Evolutionary conservation across 37 sponge, comb jelly and placozoan species (phyloP).

Genomic region (Tethya wilhelma): DNA sequence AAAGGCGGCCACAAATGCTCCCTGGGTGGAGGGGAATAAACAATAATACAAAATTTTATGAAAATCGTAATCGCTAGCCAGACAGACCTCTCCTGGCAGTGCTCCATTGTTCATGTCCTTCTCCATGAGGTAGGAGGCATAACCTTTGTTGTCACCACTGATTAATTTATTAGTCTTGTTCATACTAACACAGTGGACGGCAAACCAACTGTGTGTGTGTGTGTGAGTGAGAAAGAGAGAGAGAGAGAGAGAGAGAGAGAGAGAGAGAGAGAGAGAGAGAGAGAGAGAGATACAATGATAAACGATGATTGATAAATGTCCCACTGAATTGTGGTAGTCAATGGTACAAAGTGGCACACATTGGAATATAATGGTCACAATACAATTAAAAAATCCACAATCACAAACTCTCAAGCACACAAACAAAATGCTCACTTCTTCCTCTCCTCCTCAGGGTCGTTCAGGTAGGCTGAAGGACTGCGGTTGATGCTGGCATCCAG

Average conservation of each 20-base stretch:
- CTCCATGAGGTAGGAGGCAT: conserved; percentile 86
- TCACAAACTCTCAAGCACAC: too few relatives aligned
- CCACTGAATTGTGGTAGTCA: too few relatives aligned
- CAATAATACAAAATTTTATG: too few relatives aligned
- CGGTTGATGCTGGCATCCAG: conserved; percentile 82
- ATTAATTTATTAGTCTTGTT: conserved; percentile 90
- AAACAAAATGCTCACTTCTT: conserved; percentile 48
- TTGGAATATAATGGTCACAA: too few relatives aligned
- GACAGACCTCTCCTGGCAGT: conserved; percentile 77
- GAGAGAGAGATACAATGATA: too few relatives aligned
- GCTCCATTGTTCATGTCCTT: conserved; percentile 59
- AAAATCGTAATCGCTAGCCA: too few relatives aligned
- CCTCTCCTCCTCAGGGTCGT: conserved; percentile 78
- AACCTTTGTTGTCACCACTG: conserved; percentile 96
- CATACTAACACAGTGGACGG: conserved; percentile 96
- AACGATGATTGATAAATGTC: too few relatives aligned
- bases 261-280: too few relatives aligned
- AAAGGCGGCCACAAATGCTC: conserved; percentile 89
- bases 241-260: too few relatives aligned
- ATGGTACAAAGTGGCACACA: too few relatives aligned
- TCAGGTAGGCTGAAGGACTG: conserved; percentile 87
- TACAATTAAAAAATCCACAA: too few relatives aligned
- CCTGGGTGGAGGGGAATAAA: conserved; percentile 33
- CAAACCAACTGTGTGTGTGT: conserved; percentile 99
- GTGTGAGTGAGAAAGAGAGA: too few relatives aligned